Conservation (phyloP, 1,140 invertebrate species). For the Drosophila grimshawi region DNA sequence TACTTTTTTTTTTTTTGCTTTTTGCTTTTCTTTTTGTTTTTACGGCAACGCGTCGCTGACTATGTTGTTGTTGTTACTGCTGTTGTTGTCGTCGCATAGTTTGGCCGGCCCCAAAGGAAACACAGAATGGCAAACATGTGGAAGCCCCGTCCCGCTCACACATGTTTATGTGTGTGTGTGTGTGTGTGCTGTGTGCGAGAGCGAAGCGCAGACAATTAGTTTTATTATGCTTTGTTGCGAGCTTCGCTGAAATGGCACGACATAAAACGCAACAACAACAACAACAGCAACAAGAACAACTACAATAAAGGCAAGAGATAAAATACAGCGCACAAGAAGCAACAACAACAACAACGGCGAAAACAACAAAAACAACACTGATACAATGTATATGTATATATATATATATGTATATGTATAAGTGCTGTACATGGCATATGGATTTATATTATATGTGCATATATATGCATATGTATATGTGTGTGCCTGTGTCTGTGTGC, state of each 20-base stretch:
- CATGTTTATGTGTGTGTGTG: constrained; percentile 28
- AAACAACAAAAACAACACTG: constrained; percentile 27
- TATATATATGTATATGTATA: constrained; percentile 9
- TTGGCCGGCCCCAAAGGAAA: constrained; percentile 60
- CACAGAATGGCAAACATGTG: constrained; percentile 75
- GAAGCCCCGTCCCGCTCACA: constrained; percentile 32
- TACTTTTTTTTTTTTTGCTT: constrained; percentile 13
- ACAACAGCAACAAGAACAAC: constrained; percentile 50
- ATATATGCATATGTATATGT: background rate
- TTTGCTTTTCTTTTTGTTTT: constrained; percentile 27
- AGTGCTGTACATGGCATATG: constrained; percentile 7
- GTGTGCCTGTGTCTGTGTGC: constrained; percentile 5
- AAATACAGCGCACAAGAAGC: constrained; percentile 53
- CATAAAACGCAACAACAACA: constrained; percentile 71
- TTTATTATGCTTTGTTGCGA: constrained; percentile 83
- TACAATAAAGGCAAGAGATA: constrained; percentile 39
- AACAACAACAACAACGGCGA: constrained; percentile 37
- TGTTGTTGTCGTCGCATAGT: constrained; percentile 40
- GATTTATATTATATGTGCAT: constrained; percentile 20
- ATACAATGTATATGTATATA: constrained; percentile 25
- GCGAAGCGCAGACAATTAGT: constrained; percentile 83
- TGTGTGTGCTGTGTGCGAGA: constrained; percentile 65
- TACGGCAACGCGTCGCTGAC: constrained; percentile 47
- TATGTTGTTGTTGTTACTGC: constrained; percentile 47
- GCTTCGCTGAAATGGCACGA: constrained; percentile 83